Evolutionary conservation across 2,888 invertebrate species (phyloP), one percentile per base, ranked within the genome.

Genomic region (Ormyrus labotus): DNA sequence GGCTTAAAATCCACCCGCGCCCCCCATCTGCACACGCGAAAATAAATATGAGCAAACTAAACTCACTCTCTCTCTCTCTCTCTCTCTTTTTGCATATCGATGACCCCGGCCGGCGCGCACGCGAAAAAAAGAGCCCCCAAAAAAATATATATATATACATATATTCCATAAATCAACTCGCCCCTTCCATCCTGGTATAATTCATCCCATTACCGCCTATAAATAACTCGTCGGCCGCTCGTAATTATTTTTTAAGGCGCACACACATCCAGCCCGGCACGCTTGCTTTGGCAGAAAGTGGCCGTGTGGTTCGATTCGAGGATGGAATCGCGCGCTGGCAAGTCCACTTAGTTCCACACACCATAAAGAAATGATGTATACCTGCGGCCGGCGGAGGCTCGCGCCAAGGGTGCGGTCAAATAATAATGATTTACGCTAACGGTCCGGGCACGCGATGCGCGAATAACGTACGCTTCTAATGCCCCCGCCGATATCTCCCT

Each of bases 361-460:
- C 72, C 75, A 82, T 82, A 80, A 81, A 82, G 78, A 81, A 84
- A 83, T 84, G 84, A 87, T 86, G 84, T 80, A 84, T 82, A 83
- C 80, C 75, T 61, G 72, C 80, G 82, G 78, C 78, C 80, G 34
- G 34, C 4, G 34, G 34, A 47, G 8, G 64, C n/a, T n/a, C 48
- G 48, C 74, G 83, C 77, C 83, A 82, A 81, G 84, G 82, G 84
- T 83, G 86, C 84, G 85, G 83, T 84, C 84, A 83, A 88, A 86
- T 88, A 87, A 87, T 85, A 84, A 84, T 85, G 86, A 88, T 85
- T 84, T 85, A 86, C 84, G 75, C 70, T 82, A 83, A 83, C 81
- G 81, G 82, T 84, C 81, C 83, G 76, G 71, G 82, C 81, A 81
- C 47, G 75, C 83, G 60, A 68, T 71, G 69, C 73, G 67, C 69